Evolutionary conservation across 1,140 invertebrate species (phyloP).

Genomic region (Nylanderia fulva): DNA sequence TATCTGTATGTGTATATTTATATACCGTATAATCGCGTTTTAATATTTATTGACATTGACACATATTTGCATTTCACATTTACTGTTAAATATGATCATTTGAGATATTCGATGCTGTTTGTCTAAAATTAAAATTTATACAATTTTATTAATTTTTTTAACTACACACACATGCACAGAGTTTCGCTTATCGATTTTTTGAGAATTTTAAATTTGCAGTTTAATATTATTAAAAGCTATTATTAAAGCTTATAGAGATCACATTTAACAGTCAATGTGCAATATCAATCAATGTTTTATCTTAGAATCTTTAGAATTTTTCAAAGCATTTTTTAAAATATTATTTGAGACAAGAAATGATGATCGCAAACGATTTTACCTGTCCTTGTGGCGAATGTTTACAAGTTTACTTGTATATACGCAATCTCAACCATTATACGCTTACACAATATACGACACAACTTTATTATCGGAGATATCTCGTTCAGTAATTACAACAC

Average conservation of each 20-base stretch:
- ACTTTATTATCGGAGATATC: slow-evolving; percentile 25
- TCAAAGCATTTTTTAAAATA: not conserved
- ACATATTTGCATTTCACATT: slow-evolving; percentile 4
- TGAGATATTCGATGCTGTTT: not conserved
- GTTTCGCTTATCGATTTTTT: not conserved
- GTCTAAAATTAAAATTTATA: not conserved
- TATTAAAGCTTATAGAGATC: not conserved
- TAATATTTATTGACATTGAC: not conserved
- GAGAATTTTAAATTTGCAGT: not conserved
- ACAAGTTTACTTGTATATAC: slow-evolving; percentile 30
- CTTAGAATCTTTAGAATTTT: not conserved
- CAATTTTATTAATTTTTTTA: slow-evolving; percentile 11
- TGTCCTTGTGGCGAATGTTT: slow-evolving; percentile 47
- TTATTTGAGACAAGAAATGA: not conserved
- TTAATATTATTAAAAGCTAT: not conserved
- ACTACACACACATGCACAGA: not conserved
- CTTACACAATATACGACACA: slow-evolving; percentile 16
- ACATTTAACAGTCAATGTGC: not conserved
- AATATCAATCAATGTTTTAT: not conserved
- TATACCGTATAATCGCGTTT: not conserved
- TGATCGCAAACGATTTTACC: slow-evolving; percentile 8
- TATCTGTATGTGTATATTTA: not conserved
- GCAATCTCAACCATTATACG: slow-evolving; percentile 45
- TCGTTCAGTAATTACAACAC: slow-evolving; percentile 32
- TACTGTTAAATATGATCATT: not conserved